Base-by-base conservation (phyloP, 2,113 vertebrate species). In the Scalopus aquaticus region DNA sequence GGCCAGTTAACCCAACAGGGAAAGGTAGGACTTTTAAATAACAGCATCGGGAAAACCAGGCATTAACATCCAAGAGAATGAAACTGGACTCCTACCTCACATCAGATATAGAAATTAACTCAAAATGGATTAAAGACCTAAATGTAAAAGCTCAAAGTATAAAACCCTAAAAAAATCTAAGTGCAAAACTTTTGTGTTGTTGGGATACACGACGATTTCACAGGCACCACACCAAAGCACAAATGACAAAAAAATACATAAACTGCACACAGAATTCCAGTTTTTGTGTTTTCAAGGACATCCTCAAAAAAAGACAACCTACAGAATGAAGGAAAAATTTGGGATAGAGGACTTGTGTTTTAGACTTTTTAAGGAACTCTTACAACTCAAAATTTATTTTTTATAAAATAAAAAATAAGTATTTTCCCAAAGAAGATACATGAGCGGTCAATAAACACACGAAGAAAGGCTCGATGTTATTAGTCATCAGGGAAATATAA, bases 41-140 rank as follows among this genome's bases (percentile, higher is more conserved):
- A 83, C 7, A n/a, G n/a, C 30, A 16, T 10, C 54, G 39, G 44
- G 39, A 95, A 93, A 93, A 58, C 73, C n/a, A 15, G 26, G 79
- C n/a, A 64, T 37, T n/a, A 46, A 90, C 74, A 60, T 39, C 1
- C n/a, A 67, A 74, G 77, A 84, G 24, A 80, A 95, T 37, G 6
- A 58, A 73, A 28, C 17, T 80, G 28, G 39, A 85, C 28, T 9
- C 80, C 73, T 58, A 70, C 19, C 24, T 84, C 46, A 73, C 46
- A 79, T 4, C 28, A 56, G 82, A 86, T 64, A 94, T 19, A 88
- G 88, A 74, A 91, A 74, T 76, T 30, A 85, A 86, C 74, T 87
- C 74, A 74, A 67, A 65, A 46, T 46, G 37, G 19, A 72, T 46
- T 67, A 91, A 88, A 56, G 44, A 58, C 10, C 58, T 60, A 87